Conservation (phyloP, 2,113 vertebrate species). For the Tupaia chinensis region DNA sequence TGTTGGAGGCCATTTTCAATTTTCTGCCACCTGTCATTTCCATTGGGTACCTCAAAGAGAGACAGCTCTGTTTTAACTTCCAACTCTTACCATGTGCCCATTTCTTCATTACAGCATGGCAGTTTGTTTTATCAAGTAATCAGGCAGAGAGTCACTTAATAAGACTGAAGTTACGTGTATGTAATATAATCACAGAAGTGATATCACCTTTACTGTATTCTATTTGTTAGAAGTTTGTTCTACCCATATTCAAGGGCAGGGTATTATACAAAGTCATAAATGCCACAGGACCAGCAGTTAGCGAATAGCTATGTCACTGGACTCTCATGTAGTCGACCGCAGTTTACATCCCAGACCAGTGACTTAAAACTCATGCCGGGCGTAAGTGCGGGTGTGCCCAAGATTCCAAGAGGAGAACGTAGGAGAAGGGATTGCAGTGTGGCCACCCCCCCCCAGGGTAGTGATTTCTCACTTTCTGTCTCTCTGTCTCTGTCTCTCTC, state of each 20-base stretch:
- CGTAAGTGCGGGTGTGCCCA: too few species aligned
- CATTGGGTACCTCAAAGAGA: background rate
- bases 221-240: background rate
- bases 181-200: background rate
- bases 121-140: slow-evolving; percentile 3
- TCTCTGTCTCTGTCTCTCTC: too few species aligned
- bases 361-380: too few species aligned
- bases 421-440: too few species aligned
- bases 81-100: too few species aligned
- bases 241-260: background rate
- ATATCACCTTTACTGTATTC: background rate
- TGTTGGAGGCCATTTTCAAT: background rate
- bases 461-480: too few species aligned
- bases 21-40: background rate
- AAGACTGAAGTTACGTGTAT: background rate
- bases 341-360: too few species aligned
- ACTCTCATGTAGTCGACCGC: too few species aligned
- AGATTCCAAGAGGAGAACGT: too few species aligned
- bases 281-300: background rate
- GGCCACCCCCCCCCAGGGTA: too few species aligned
- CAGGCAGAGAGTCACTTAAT: background rate
- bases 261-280: background rate
- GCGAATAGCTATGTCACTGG: too few species aligned
- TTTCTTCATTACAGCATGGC: background rate
- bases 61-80: too few species aligned